Conservation (phyloP, 2,888 invertebrate species). For the Aplocera efformata region DNA sequence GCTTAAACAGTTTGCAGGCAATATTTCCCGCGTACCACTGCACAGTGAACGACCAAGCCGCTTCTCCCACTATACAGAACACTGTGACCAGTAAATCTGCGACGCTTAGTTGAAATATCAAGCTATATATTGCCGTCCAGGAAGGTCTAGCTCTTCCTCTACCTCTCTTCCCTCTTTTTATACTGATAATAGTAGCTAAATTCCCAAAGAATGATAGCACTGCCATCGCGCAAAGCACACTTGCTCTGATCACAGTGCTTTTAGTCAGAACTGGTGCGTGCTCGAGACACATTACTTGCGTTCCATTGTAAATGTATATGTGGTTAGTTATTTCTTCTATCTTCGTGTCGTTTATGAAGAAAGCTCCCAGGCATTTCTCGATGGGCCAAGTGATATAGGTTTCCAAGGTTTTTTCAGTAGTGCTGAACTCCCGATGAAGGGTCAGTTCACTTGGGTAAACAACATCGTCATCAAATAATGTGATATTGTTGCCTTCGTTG, state of each 20-base stretch:
- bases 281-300: conserved; percentile 69
- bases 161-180: conserved; percentile 82
- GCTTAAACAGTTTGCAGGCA: conserved; percentile 90
- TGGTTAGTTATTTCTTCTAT: conserved; percentile 42
- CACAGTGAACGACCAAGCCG: conserved; percentile 89
- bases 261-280: conserved; percentile 86
- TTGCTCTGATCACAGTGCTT: conserved; percentile 82
- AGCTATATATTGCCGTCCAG: conserved; percentile 86
- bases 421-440: conserved; percentile 43
- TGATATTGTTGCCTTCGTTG: conserved; percentile 70
- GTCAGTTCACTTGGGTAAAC: conserved; percentile 45
- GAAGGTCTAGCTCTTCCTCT: conserved; percentile 80
- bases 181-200: conserved; percentile 87
- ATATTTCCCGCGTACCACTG: conserved; percentile 90
- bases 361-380: conserved; percentile 54
- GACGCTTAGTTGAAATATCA: conserved; percentile 90
- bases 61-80: conserved; percentile 90
- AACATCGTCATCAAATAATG: conserved; percentile 57
- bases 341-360: conserved; percentile 48
- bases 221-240: conserved; percentile 85
- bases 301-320: conserved; percentile 53
- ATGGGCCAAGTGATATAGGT: conserved; percentile 52
- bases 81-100: conserved; percentile 90
- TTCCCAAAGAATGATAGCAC: conserved; percentile 87
- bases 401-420: conserved; percentile 35